phyloP scores from a whole-genome alignment of 2,797 vertebrate species.

The Eulemur albifrons region DNA sequence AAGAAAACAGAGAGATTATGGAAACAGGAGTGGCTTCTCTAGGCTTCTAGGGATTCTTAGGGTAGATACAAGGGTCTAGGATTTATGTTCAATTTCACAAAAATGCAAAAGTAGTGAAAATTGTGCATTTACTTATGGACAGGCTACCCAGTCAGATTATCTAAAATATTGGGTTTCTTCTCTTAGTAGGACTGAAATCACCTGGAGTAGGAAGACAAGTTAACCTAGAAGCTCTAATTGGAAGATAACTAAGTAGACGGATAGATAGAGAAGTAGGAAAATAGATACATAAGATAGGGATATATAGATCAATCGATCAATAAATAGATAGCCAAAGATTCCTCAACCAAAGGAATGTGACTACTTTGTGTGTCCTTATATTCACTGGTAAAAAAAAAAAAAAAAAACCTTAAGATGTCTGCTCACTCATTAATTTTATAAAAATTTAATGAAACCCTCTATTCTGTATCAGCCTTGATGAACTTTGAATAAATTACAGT shows the following conservation, averaged over 20 bases:
- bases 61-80: neutral
- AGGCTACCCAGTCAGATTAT: neutral
- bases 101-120: neutral
- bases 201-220: neutral
- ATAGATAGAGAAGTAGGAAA: neutral
- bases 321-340: neutral
- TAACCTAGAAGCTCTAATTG: neutral
- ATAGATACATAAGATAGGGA: neutral
- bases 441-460: neutral
- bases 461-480: neutral
- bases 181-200: neutral
- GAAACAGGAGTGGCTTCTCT: neutral
- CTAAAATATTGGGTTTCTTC: neutral
- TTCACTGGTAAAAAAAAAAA: neutral
- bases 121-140: neutral
- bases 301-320: neutral
- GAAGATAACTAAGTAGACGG: neutral
- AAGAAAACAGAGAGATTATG: neutral
- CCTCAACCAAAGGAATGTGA: neutral
- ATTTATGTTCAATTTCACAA: neutral
- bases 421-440: neutral
- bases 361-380: neutral
- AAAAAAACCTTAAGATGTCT: neutral
- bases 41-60: neutral
- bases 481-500: neutral